Evolutionary conservation across 1,140 invertebrate genomes (phyloP), one percentile per base, ranked within the genome.

Genomic region (Drosophila oshimai): DNA sequence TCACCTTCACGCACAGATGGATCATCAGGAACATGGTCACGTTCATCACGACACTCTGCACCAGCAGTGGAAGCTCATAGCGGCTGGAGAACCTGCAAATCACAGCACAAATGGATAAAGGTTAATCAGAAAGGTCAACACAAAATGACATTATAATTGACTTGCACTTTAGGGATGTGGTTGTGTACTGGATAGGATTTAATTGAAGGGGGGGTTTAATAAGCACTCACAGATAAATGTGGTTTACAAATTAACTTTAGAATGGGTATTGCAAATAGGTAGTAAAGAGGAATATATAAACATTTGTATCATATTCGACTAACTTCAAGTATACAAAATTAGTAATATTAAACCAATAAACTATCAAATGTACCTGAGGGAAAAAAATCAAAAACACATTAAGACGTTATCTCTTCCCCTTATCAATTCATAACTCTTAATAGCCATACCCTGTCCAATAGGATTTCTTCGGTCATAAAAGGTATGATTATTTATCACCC

Each of bases 11-110:
- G 93, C 98, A 99, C 10, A 99, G 92, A 91, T 98, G 95, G 67
- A 99, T 96, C 96, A 99, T 97, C 17, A 95, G 92, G 89, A 99
- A 94, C 99, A 99, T 99, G 65, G 97, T 96, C 22, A 96, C 90
- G 90, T 98, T 99, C 98, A 99, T 99, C 20, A 99, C 94, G 89
- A 99, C 94, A 93, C 98, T 99, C 93, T 99, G 99, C 47, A 98
- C 93, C 53, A 99, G 93, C 67, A 99, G 92, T 64, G 98, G 98
- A 87, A 96, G 92, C 92, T 99, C 98, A 94, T 98, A 99, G 70
- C 94, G 95, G 92, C 98, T 98, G 44, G 98, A 98, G 95, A 99
- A 99, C 98, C 98, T 99, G 91, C 47, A 93, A 88, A 92, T 55
- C 55, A 70, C 31, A 45, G 64, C 50, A 55, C 58, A 49, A 71